Conservation (phyloP, 2,888 invertebrate genomes). For the Parnassius smintheus region DNA sequence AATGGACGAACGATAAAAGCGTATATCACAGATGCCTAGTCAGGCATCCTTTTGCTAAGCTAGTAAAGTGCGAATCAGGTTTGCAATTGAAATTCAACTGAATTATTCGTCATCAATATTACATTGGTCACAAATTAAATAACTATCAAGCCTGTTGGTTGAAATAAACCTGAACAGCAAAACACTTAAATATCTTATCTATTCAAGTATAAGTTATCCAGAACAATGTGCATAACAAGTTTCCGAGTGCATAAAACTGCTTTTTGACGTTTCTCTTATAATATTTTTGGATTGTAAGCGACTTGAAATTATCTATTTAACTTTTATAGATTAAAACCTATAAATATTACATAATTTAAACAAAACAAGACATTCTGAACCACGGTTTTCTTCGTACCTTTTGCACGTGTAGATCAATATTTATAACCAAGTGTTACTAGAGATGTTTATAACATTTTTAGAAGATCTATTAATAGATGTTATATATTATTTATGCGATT, state of each 20-base stretch:
- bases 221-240: constrained; percentile 59
- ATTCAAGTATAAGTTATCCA: constrained; percentile 78
- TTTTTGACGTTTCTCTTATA: background rate
- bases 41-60: constrained; percentile 61
- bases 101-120: constrained; percentile 9
- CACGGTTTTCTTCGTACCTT: too few relatives aligned
- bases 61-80: constrained; percentile 48
- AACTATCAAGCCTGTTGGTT: background rate
- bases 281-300: too few relatives aligned
- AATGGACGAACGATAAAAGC: constrained; percentile 77
- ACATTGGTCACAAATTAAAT: too few relatives aligned
- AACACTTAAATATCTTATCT: constrained; percentile 54
- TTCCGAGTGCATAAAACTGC: constrained; percentile 18
- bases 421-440: background rate
- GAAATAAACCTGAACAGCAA: constrained; percentile 36
- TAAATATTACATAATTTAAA: too few relatives aligned
- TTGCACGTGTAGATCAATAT: too few relatives aligned
- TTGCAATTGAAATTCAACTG: constrained; percentile 29
- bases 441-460: background rate
- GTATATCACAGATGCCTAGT: constrained; percentile 62
- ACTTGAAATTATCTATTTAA: too few relatives aligned
- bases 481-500: constrained; percentile 7
- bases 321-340: too few relatives aligned
- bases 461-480: background rate
- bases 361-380: too few relatives aligned